phyloP scores from a whole-genome alignment of 2,113 vertebrate genomes.

The Cygnus atratus region DNA sequence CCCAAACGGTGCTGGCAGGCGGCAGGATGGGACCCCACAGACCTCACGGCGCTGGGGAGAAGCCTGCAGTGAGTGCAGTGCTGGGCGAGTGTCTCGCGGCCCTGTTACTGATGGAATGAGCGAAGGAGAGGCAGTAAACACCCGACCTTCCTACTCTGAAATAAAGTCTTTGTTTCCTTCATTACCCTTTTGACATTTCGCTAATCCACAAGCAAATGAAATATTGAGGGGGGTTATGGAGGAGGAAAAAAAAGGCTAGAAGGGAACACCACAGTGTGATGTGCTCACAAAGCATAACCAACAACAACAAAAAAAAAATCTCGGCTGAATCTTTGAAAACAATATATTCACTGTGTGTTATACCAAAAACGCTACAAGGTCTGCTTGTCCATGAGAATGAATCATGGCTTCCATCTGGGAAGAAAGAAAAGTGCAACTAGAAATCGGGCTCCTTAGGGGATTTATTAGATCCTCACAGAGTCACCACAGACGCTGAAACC shows the following conservation, averaged over 20 bases:
- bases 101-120: neutral
- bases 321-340: neutral
- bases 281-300: neutral
- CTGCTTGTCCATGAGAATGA: neutral
- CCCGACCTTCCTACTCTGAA: neutral
- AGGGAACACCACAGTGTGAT: neutral
- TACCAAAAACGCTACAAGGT: neutral
- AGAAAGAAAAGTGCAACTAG: neutral
- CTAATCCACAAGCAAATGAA: neutral
- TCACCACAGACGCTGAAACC: slow-evolving; percentile 31
- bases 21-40: neutral
- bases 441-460: slow-evolving; percentile 54
- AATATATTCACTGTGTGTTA: neutral
- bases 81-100: neutral
- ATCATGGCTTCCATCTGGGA: neutral
- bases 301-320: neutral
- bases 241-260: neutral
- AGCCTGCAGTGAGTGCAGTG: too few relatives aligned
- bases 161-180: neutral
- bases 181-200: neutral
- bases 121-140: neutral
- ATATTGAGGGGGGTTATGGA: neutral
- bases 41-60: neutral
- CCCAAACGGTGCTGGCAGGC: neutral
- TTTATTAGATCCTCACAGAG: slow-evolving; percentile 70